Evolutionary conservation across 1,140 invertebrate species (phyloP), one percentile per base, ranked within the genome.

Genomic region (Coboldia fuscipes): DNA sequence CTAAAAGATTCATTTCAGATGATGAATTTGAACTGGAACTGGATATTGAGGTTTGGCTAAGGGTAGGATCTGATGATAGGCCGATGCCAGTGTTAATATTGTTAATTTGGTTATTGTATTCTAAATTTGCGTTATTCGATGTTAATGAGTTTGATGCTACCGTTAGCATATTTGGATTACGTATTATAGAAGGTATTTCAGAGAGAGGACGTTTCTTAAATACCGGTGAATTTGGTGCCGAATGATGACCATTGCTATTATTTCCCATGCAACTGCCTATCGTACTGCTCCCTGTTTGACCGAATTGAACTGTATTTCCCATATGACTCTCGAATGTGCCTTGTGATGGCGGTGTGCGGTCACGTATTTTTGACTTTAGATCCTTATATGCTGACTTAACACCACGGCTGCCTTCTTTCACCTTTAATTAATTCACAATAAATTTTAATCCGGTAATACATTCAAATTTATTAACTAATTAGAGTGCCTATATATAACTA

Each of bases 371-470:
- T 35, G 68, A 72, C 40, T 70, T 65, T 19, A 80, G 54, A 26
- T 70, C 75, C 56, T 77, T 78, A 41, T 77, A 78, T 9, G 67
- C 75, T 34, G 70, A 74, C 44, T 71, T 71, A 42, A 77, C 66
- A 38, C 70, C 71, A 52, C 75, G 76, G 3, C 77, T 72, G 39
- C 70, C 65, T 50, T 78, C 75, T 58, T 76, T 80, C 3, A 81
- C 72, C 75, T 80, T 33, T 13, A 39, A 38, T 19, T 32, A 38
- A 36, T 26, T 33, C 21, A 2, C 24, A 17, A 9, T 26, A 34
- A 38, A 37, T 34, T 21, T 36, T 23, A 5, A 12, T n/a, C n/a
- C n/a, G n/a, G n/a, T n/a, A n/a, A n/a, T n/a, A n/a, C n/a, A n/a
- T n/a, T n/a, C n/a, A n/a, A n/a, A n/a, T n/a, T n/a, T n/a, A n/a